Evolutionary conservation across 2,113 vertebrate genomes (phyloP).

Genomic region (Anser brachyrhynchus): DNA sequence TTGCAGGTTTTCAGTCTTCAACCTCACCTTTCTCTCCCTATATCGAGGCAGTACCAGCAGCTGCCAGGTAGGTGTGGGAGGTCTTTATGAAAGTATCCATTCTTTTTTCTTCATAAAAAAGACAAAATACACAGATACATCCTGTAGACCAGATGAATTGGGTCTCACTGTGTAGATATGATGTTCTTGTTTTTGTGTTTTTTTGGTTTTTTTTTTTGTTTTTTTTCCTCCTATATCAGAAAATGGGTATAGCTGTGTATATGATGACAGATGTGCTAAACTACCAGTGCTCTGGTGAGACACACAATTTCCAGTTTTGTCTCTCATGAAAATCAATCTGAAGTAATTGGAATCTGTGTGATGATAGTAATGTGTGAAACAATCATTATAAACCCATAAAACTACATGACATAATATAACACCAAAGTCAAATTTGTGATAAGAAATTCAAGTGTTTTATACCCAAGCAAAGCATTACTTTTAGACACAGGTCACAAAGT

Average conservation of each 20-base stretch:
- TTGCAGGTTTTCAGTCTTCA: background rate
- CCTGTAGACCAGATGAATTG: background rate
- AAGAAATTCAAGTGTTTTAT: background rate
- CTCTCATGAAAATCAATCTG: background rate
- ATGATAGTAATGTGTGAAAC: background rate
- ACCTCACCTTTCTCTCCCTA: background rate
- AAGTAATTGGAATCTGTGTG: background rate
- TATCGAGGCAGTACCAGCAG: background rate
- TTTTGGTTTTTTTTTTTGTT: background rate
- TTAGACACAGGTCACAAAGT: background rate
- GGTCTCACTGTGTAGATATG: background rate
- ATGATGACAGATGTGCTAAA: background rate
- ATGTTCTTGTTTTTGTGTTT: background rate
- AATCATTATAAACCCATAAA: background rate
- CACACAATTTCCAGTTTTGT: background rate
- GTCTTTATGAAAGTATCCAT: background rate
- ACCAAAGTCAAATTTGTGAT: background rate
- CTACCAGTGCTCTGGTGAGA: background rate
- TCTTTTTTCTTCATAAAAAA: background rate
- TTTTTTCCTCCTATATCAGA: background rate
- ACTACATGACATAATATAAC: background rate
- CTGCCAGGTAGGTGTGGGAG: background rate
- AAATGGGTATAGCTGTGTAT: background rate
- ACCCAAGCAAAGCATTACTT: background rate
- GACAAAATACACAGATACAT: background rate